Percentiles rank a stretch among this genome's conserved stretches.
Evolutionary conservation across 2,888 invertebrate genomes (phyloP).

Genomic region (Euplexia lucipara): DNA sequence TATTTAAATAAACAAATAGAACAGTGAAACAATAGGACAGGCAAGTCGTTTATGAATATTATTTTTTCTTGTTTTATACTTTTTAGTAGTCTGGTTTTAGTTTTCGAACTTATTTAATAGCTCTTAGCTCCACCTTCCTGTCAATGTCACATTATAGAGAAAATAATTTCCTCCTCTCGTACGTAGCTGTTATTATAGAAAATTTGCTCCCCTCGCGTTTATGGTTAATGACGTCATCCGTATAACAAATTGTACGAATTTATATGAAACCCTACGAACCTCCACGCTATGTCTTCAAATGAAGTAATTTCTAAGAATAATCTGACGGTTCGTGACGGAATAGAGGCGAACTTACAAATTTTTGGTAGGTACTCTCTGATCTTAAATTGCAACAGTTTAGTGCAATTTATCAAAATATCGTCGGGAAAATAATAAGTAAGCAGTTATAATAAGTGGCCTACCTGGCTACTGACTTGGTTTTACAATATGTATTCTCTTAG

Average conservation of each 20-base stretch:
- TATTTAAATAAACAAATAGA: no score
- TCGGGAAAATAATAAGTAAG: no score
- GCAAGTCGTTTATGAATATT: no score
- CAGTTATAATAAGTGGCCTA: no score
- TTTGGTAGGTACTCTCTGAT: not conserved
- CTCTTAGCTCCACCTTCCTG: not conserved
- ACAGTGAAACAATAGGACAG: no score
- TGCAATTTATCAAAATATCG: no score
- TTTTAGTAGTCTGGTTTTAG: no score
- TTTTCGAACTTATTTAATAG: no score
- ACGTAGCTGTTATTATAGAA: constrained; percentile 47
- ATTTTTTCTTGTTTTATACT: no score
- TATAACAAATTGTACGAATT: constrained; percentile 83
- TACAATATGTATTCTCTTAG: no score
- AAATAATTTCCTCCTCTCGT: constrained; percentile 21
- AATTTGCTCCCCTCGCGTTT: constrained; percentile 73
- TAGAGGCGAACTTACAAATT: constrained; percentile 46
- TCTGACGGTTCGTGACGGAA: constrained; percentile 57
- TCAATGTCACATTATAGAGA: not conserved
- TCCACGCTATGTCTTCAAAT: constrained; percentile 82
- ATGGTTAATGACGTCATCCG: constrained; percentile 81
- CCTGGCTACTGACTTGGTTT: no score
- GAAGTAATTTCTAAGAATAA: constrained; percentile 84
- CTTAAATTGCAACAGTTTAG: no score
- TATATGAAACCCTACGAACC: constrained; percentile 79